phyloP scores from a whole-genome alignment of 2,113 vertebrate genomes.

The Halichoeres trimaculatus region DNA sequence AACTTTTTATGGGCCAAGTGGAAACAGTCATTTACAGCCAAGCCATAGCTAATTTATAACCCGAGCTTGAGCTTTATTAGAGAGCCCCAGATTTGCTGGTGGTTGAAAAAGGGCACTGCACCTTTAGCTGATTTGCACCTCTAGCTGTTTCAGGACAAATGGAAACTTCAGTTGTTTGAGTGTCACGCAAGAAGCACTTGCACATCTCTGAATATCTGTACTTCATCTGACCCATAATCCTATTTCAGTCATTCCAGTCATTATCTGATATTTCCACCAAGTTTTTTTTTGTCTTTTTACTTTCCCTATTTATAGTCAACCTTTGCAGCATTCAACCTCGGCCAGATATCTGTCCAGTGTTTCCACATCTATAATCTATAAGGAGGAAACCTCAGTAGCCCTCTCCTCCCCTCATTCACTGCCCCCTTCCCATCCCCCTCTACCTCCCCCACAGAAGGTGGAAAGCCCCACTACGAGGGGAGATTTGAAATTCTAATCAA shows the following conservation, averaged over 20 bases:
- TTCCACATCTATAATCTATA: conserved; percentile 73
- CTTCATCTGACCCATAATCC: conserved; percentile 76
- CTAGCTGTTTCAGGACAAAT: conserved; percentile 50
- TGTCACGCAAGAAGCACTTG: conserved; percentile 65
- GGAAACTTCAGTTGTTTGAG: conserved; percentile 61
- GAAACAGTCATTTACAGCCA: conserved; percentile 83
- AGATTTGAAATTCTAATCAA: conserved; percentile 90
- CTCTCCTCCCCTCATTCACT: conserved; percentile 59
- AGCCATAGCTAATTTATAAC: conserved; percentile 77
- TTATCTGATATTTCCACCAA: conserved; percentile 79
- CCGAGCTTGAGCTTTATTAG: conserved; percentile 67
- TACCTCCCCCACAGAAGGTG: conserved; percentile 73
- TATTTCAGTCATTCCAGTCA: conserved; percentile 75
- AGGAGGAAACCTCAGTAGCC: conserved; percentile 74
- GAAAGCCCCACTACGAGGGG: conserved; percentile 81
- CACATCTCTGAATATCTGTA: conserved; percentile 72
- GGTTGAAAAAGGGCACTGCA: conserved; percentile 63
- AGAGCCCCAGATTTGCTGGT: conserved; percentile 62
- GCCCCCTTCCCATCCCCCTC: conserved; percentile 16
- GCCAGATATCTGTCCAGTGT: conserved; percentile 77
- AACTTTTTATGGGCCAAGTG: conserved; percentile 80
- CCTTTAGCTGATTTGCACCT: conserved; percentile 63
- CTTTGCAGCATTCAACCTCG: conserved; percentile 68
- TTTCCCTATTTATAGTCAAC: conserved; percentile 80
- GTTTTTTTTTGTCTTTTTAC: conserved; percentile 52